These are phyloP conservation scores for Cyrtonyx montezumae DNA, from an alignment of 2,113 vertebrate genomes.

Conservation along the genomic window DNA sequence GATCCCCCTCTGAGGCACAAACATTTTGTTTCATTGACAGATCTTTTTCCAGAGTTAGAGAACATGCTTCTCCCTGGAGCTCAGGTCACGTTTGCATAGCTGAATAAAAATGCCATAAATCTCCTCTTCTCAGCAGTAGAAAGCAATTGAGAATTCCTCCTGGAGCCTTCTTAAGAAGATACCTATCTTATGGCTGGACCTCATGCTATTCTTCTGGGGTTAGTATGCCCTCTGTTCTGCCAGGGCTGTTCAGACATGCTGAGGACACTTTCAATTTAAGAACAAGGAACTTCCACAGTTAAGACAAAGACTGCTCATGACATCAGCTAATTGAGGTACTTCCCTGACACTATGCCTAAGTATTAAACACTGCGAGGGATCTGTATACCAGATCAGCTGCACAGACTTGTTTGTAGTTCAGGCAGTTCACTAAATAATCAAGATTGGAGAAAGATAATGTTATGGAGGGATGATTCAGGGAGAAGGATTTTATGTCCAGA, in stretches of 20 bases:
- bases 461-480: not conserved
- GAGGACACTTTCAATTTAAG: not conserved
- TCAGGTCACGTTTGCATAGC: not conserved
- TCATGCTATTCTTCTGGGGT: not conserved
- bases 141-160: not conserved
- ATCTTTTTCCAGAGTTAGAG: conserved; percentile 6
- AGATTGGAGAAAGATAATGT: not conserved
- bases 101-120: conserved; percentile 1
- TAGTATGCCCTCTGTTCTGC: not conserved
- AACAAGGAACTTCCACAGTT: not conserved
- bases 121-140: not conserved
- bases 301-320: not conserved
- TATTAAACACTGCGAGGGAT: not conserved
- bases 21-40: conserved; percentile 4
- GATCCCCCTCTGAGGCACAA: not conserved
- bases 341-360: not conserved
- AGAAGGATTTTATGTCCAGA: not conserved
- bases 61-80: not conserved
- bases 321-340: not conserved
- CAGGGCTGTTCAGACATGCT: not conserved
- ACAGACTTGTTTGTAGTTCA: not conserved
- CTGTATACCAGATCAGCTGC: not conserved
- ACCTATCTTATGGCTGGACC: not conserved
- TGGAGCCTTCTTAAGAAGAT: not conserved
- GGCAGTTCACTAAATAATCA: not conserved